Evolutionary conservation across 2,797 vertebrate genomes (phyloP).

Genomic region (Chelon labrosus): DNA sequence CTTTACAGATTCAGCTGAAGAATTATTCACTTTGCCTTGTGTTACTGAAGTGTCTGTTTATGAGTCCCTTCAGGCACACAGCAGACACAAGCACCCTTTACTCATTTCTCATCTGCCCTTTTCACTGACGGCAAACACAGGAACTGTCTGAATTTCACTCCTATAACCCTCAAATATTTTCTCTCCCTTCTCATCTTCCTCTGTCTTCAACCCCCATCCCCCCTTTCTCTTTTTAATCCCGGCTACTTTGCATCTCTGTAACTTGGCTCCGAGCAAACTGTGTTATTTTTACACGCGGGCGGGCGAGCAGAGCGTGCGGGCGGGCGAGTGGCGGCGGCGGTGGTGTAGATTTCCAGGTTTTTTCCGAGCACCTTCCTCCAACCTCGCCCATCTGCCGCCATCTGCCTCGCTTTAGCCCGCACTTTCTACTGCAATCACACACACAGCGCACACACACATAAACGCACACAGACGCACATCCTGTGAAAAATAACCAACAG

Average conservation of each 20-base stretch:
- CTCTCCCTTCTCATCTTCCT: constrained; percentile 74
- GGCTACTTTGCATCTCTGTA: constrained; percentile 91
- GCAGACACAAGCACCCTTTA: constrained; percentile 45
- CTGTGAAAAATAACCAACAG: constrained; percentile 99
- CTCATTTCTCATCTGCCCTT: constrained; percentile 66
- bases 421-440: constrained; percentile 98
- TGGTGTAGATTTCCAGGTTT: constrained; percentile 97
- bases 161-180: constrained; percentile 79
- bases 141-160: constrained; percentile 74
- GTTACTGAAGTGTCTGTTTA: constrained; percentile 18
- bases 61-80: constrained; percentile 26
- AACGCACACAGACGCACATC: constrained; percentile 81
- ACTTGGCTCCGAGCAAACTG: constrained; percentile 93
- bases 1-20: constrained; percentile 26
- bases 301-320: constrained; percentile 80
- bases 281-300: constrained; percentile 98
- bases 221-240: constrained; percentile 82
- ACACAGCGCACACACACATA: constrained; percentile 71
- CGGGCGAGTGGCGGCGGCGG: constrained; percentile 82
- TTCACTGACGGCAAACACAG: constrained; percentile 66
- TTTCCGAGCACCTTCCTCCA: constrained; percentile 98
- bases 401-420: constrained; percentile 99
- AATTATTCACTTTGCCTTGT: constrained; percentile 30
- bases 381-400: constrained; percentile 99
- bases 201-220: constrained; percentile 63